Base-by-base conservation (phyloP, 2,113 vertebrate genomes). In the Protomyctophum bolini region DNA sequence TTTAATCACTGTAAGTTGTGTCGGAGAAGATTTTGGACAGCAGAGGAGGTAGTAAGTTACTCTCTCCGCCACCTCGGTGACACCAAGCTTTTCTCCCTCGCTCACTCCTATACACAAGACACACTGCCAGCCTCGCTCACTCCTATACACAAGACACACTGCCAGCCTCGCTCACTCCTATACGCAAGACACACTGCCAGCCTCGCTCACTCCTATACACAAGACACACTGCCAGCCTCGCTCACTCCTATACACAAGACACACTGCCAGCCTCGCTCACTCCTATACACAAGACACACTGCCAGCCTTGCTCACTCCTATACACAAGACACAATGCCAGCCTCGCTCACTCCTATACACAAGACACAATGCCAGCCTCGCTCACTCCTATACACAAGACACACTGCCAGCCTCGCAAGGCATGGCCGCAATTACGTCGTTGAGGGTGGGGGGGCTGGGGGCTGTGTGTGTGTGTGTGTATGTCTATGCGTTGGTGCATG, bases 1-100 rank as follows among this genome's bases (percentile, higher is more conserved):
- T 91, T 89, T 86, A 81, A 86, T 86, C 83, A 79, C 81, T 78
- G 33, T 58, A 84, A 85, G 78, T 85, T 79, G 84, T 83, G 67
- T 64, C 69, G 59, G 68, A 83, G 77, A 77, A 83, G 33, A 79
- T 83, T 58, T 80, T 72, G 76, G 75, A 82, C 58, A 68, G 58
- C 69, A 66, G 63, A 70, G 67, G 76, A 75, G 77, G 64, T 65
- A 79, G 72, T 71, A 79, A 68, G 70, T 85, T 45, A 76, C 66
- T 7, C 64, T 86, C 72, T 85, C 68, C 86, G 75, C 81, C 79
- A 85, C 72, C 68, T 77, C 28, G 0, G 63, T 76, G 80, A 76
- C 84, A 86, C 67, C 50, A 45, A 6, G 55, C 75, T 76, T 66
- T 67, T 57, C 64, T 73, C 33, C 4, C 72, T 80, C 62, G 48